A percentile compares a stretch with the other conserved stretches of the same genome.
These are phyloP conservation scores for Orius insidiosus DNA, from an alignment of 1,140 invertebrate species.

Conservation along the genomic window DNA sequence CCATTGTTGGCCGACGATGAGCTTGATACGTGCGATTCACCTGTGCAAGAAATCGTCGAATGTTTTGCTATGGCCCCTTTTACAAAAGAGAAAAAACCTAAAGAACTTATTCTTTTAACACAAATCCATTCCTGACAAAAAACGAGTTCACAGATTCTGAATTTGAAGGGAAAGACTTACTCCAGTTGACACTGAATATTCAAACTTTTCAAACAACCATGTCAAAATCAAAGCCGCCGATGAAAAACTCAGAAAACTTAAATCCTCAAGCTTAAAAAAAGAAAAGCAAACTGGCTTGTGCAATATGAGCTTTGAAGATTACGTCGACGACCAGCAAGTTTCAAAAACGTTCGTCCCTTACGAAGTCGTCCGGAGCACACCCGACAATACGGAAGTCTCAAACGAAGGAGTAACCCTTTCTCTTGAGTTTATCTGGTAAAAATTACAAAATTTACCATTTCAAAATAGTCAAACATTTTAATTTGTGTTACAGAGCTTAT, in stretches of 20 bases:
- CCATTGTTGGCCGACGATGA: constrained; percentile 65
- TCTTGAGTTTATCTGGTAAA: constrained; percentile 28
- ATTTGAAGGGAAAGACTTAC: constrained; percentile 15
- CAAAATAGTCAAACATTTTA: too few species aligned
- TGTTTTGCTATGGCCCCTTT: constrained; percentile 59
- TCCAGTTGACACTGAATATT: too few species aligned
- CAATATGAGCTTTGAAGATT: constrained; percentile 65
- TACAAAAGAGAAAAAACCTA: constrained; percentile 24
- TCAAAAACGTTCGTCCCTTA: constrained; percentile 29
- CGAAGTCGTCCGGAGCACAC: constrained; percentile 43
- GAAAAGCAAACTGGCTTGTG: constrained; percentile 36
- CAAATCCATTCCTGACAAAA: constrained; percentile 10
- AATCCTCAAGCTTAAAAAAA: constrained; percentile 20
- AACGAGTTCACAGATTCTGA: constrained; percentile 17
- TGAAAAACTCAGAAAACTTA: constrained; percentile 15
- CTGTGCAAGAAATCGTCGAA: constrained; percentile 23
- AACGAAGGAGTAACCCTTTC: constrained; percentile 47
- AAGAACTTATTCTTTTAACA: constrained; percentile 35
- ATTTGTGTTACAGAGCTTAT: too few species aligned
- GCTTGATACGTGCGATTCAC: constrained; percentile 34
- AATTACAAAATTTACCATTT: too few species aligned
- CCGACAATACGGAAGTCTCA: constrained; percentile 41
- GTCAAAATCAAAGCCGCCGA: too few species aligned
- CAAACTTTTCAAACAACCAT: background rate
- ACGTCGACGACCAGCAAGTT: constrained; percentile 23